Base-by-base conservation (phyloP, 1,140 invertebrate species). In the Lepeophtheirus salmonis region DNA sequence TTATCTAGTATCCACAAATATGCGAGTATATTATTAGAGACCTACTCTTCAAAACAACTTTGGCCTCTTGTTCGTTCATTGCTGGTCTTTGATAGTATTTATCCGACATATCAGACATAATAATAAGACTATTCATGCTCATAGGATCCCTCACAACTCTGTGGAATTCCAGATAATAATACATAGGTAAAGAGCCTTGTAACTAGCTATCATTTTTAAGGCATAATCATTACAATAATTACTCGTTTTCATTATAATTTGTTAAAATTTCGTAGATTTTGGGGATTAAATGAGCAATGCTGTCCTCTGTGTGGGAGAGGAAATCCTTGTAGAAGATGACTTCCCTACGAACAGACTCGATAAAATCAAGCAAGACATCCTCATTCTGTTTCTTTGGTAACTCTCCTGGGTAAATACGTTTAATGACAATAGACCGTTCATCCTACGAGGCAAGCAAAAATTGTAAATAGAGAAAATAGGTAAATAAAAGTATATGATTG, bases 61-160 rank as follows among this genome's bases (percentile, higher is more conserved):
- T 41, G 2, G 55, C 55, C 21, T 57, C 20, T 16, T 2, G 1
- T 18, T 17, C 16, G 26, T 41, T 25, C 3, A 57, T 57, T 14
- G 16, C 16, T 3, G 23, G 17, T 16, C 16, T 26, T 18, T 57
- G 55, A 25, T 30, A 30, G 26, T 24, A 57, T 13, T 16, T 41
- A 14, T 57, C 55, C 14, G 55, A 57, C 2, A 57, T 23, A 30
- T 57, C 30, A 17, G 21, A 17, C 55, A 57, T 57, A 26, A 57
- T 18, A 30, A 57, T 50, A 4, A 57, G 26, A n/a, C 17, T 17
- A 41, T 41, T 41, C 30, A 41, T 41, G 6, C 30, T n/a, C 30
- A 41, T 41, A n/a, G 30, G 30, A 41, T 41, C 30, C 30, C 30
- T 41, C 30, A 10, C 30, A 41, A 10, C 6, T 41, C 30, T 6